Percentiles rank a stretch among this genome's conserved stretches.
phyloP scores from a whole-genome alignment of 1,140 invertebrate species.

The Cyrtorhinus lividipennis region DNA sequence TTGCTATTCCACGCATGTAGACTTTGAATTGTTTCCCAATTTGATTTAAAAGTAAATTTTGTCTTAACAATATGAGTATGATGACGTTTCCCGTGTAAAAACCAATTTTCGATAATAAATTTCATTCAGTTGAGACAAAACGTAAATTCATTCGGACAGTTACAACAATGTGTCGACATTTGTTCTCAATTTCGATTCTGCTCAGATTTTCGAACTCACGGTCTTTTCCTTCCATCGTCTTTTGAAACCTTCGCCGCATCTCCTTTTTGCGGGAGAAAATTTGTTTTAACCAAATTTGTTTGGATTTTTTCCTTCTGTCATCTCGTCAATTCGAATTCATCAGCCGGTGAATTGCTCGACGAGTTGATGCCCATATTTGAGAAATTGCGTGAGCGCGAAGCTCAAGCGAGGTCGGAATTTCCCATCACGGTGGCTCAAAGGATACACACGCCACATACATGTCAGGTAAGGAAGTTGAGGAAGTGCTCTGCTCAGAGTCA shows the following conservation, averaged over 20 bases:
- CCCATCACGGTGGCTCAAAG: constrained; percentile 54
- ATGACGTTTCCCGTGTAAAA: too few species aligned
- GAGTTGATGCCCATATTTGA: constrained; percentile 88
- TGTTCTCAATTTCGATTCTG: too few species aligned
- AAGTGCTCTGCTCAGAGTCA: neutral
- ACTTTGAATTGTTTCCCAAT: too few species aligned
- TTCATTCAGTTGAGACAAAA: too few species aligned
- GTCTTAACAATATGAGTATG: too few species aligned
- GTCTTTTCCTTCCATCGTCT: neutral
- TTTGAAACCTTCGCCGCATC: neutral
- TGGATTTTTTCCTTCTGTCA: neutral
- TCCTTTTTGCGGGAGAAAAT: neutral
- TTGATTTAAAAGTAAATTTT: too few species aligned
- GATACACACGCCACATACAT: constrained; percentile 10
- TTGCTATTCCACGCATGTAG: too few species aligned
- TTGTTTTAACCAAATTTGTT: neutral
- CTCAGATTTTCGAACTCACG: too few species aligned
- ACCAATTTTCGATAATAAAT: too few species aligned
- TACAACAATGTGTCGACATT: too few species aligned
- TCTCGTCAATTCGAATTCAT: constrained; percentile 34
- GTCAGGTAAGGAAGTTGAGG: neutral
- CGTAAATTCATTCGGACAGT: too few species aligned
- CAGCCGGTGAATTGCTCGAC: constrained; percentile 81
- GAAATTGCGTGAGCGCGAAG: constrained; percentile 71
- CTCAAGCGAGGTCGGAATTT: constrained; percentile 57